Base-by-base conservation (phyloP, 2,797 vertebrate genomes). In the Enoplosus armatus region DNA sequence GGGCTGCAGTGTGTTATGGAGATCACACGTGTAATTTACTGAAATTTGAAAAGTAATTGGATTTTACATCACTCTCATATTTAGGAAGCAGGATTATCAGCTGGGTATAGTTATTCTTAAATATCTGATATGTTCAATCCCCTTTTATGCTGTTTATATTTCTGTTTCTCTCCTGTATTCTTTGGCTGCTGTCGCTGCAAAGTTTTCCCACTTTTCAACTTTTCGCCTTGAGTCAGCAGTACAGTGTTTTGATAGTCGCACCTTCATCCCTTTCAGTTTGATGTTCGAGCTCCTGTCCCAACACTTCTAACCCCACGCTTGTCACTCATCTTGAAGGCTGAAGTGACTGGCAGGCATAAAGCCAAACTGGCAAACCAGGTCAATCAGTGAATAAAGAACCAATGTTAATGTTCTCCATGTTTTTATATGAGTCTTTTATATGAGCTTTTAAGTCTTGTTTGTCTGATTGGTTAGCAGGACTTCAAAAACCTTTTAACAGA, bases 151-250 rank as follows among this genome's bases (percentile, higher is more conserved):
- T 22, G 45, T 50, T 43, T 26, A 35, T 35, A 20, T 35, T 48
- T 58, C 14, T 18, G 10, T 41, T 48, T 68, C 10, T 27, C 24
- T 45, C 11, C 37, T 26, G 7, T 12, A 11, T 51, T 9, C 37
- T 53, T 56, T n/a, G 10, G 20, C 47, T 55, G n/a, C 24, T 33
- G 33, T 35, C 5, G n/a, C 43, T 6, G 24, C 37, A 20, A 3
- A 58, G 37, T 58, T 69, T 64, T n/a, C 50, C 53, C 26, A 20
- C 6, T 10, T 27, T 59, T 72, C 31, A 61, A 61, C 61, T 61
- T 74, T 68, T 78, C 59, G 67, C 75, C 66, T 63, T 7, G 24
- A 75, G 50, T 75, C 69, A 71, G 63, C 50, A 41, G 58, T 37
- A 14, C 31, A 0, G 26, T n/a, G 39, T 60, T 73, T 58, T 63